Base-by-base conservation (phyloP, 2,888 invertebrate species). In the Drosophila multiciliata region DNA sequence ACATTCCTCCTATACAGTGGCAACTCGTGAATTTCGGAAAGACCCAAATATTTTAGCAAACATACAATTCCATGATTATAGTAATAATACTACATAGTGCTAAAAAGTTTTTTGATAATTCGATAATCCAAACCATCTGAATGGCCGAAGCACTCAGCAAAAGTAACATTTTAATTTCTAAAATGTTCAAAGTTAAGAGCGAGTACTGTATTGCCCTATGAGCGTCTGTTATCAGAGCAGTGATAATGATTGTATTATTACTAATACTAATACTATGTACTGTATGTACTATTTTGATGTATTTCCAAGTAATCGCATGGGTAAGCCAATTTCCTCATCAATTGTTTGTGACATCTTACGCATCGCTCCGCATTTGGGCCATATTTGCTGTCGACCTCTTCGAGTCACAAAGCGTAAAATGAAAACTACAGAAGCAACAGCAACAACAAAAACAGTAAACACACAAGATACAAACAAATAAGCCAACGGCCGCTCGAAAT, bases 371-470 rank as follows among this genome's bases (percentile, higher is more conserved):
- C 62, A 73, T 78, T 86, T 75, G 70, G 89, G 83, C 64, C 82
- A 89, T 55, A 58, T 81, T 81, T 78, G 73, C 70, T 84, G 38
- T 71, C 71, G 83, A 88, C 83, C 89, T 82, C 82, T 87, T 75
- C 69, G 66, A 55, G 66, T 61, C 66, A 63, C 82, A 79, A 72
- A 85, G 85, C 89, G 84, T 87, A 84, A 86, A 84, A 78, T 83
- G 64, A 74, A 86, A 84, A 86, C 75, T 79, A 78, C 61, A 67
- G 58, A 78, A 66, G 72, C 58, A 83, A 66, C 45, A 57, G 73
- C 55, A 67, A 58, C 74, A 66, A 73, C 55, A 83, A 68, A 33
- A 57, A 20, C 8, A 33, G 23, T 4, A 61, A 55, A 65, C 32
- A 53, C 17, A 55, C 40, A 50, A 45, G 23, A 45, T 23, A 45